A percentile compares a stretch with the other conserved stretches of the same genome.
These are phyloP conservation scores for Hoplostethus mediterraneus DNA, from an alignment of 2,797 vertebrate species.

Conservation along the genomic window DNA sequence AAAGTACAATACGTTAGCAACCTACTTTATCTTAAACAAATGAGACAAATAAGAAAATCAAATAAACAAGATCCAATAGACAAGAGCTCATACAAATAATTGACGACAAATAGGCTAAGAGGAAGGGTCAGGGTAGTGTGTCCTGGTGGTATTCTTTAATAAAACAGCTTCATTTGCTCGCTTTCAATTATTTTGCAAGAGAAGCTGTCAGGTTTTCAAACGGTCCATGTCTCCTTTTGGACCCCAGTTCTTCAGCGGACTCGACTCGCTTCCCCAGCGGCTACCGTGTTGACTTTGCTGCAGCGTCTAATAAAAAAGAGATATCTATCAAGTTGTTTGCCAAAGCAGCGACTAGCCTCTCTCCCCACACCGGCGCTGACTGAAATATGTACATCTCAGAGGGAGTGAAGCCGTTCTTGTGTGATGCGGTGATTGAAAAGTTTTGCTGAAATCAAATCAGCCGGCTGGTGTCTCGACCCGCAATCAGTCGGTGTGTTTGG, in stretches of 20 bases:
- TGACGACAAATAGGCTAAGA: too few relatives aligned
- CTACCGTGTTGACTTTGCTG: slow-evolving; percentile 21
- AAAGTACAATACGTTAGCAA: too few relatives aligned
- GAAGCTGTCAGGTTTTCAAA: neutral
- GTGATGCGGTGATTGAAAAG: too few relatives aligned
- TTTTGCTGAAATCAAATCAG: too few relatives aligned
- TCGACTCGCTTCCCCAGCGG: slow-evolving; percentile 22
- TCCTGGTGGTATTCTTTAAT: slow-evolving; percentile 19
- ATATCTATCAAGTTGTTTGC: slow-evolving; percentile 45
- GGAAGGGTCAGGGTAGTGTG: too few relatives aligned
- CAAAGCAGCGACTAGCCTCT: slow-evolving; percentile 23
- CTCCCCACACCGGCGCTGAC: neutral
- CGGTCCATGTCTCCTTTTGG: slow-evolving; percentile 25
- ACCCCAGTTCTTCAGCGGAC: slow-evolving; percentile 19
- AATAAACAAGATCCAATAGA: too few relatives aligned
- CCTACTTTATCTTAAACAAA: too few relatives aligned
- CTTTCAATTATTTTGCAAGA: slow-evolving; percentile 38
- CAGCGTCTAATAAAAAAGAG: slow-evolving; percentile 18
- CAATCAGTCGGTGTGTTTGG: slow-evolving; percentile 25
- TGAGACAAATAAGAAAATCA: too few relatives aligned
- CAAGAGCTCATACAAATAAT: too few relatives aligned
- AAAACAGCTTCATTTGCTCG: neutral
- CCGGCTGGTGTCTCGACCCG: neutral
- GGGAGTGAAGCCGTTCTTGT: too few relatives aligned
- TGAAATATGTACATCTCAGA: slow-evolving; percentile 2